These are phyloP conservation scores for Colletes gigas DNA, from an alignment of 1,140 invertebrate genomes.

Conservation along the genomic window DNA sequence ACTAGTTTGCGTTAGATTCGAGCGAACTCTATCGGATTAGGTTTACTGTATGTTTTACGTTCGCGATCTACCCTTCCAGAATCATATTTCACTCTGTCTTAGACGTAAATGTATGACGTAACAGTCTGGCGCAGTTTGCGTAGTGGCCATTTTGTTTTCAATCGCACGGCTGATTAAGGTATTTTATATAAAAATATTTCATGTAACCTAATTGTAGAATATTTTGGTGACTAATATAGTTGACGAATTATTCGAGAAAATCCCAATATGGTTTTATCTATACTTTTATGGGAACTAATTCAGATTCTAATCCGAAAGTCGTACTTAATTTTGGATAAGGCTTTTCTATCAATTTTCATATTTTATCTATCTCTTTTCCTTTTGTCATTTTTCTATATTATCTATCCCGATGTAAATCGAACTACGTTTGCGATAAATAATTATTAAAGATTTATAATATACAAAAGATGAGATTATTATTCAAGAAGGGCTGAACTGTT, in stretches of 20 bases:
- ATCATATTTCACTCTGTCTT: slow-evolving; percentile 11
- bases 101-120: slow-evolving; percentile 68
- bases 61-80: neutral
- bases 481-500: neutral
- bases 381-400: slow-evolving; percentile 8
- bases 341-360: slow-evolving; percentile 23
- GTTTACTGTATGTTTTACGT: neutral
- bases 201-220: slow-evolving; percentile 60
- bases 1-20: neutral
- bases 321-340: slow-evolving; percentile 30
- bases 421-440: neutral
- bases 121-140: slow-evolving; percentile 63
- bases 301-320: slow-evolving; percentile 36
- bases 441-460: neutral
- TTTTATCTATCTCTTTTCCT: slow-evolving; percentile 1
- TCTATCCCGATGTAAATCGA: neutral
- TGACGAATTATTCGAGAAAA: slow-evolving; percentile 40
- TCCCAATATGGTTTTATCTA: slow-evolving; percentile 27
- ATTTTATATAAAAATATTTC: slow-evolving; percentile 73
- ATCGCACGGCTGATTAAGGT: slow-evolving; percentile 75
- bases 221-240: slow-evolving; percentile 49
- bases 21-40: slow-evolving; percentile 16
- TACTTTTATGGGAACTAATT: slow-evolving; percentile 42
- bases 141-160: slow-evolving; percentile 80
- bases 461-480: neutral